A percentile compares a stretch with the other conserved stretches of the same genome.
phyloP scores from a whole-genome alignment of 2,113 vertebrate species.

The Corvus hawaiiensis region DNA sequence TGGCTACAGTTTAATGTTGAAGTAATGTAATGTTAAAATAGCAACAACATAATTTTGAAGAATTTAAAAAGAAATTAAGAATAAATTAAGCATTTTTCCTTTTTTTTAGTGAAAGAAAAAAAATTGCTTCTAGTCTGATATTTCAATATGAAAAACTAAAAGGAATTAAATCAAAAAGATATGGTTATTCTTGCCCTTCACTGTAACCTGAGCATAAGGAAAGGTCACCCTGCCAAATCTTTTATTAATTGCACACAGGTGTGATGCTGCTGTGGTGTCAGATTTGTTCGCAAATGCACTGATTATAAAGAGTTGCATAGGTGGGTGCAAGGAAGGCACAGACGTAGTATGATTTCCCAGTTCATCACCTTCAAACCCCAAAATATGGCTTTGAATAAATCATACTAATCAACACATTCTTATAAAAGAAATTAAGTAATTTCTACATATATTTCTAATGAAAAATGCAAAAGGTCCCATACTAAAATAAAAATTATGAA shows the following conservation, averaged over 20 bases:
- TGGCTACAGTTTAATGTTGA: background rate
- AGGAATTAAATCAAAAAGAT: background rate
- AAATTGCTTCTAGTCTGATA: background rate
- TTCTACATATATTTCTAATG: background rate
- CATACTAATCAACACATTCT: background rate
- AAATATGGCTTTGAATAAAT: background rate
- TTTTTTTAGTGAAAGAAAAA: background rate
- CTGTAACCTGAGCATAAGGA: background rate
- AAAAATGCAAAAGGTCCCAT: background rate
- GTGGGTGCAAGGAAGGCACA: background rate
- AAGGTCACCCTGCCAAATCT: background rate
- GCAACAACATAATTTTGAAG: background rate
- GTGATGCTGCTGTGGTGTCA: background rate
- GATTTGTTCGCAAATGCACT: background rate
- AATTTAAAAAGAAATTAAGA: background rate
- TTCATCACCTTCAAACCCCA: background rate
- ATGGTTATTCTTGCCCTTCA: background rate
- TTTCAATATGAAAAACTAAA: background rate
- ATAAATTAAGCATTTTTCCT: background rate
- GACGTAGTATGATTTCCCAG: background rate
- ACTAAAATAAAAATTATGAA: background rate
- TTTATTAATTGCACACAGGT: background rate
- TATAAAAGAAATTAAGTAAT: background rate
- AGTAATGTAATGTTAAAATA: background rate
- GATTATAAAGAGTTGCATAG: background rate